Evolutionary conservation across 2,113 vertebrate genomes (phyloP).

Genomic region (Ibidorhyncha struthersii): DNA sequence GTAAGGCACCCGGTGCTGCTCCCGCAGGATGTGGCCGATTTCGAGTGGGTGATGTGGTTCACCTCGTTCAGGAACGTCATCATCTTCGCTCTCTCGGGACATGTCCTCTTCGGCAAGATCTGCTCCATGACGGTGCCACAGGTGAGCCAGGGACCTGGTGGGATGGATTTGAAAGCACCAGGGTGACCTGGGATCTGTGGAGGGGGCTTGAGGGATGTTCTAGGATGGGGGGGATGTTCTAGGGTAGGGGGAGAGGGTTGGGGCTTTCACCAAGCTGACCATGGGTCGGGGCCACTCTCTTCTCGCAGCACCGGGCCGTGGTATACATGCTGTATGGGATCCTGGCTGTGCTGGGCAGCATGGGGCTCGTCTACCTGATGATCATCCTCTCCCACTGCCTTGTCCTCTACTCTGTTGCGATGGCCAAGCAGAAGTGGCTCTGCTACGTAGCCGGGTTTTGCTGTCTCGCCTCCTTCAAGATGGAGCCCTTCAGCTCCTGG

Average conservation of each 20-base stretch:
- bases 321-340: slow-evolving; percentile 85
- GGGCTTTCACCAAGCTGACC: neutral
- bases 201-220: neutral
- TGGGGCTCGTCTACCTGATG: slow-evolving; percentile 88
- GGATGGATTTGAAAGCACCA: neutral
- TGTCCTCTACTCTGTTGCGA: slow-evolving; percentile 85
- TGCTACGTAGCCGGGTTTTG: slow-evolving; percentile 85
- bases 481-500: slow-evolving; percentile 91
- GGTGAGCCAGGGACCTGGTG: slow-evolving; percentile 68
- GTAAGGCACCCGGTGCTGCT: neutral
- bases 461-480: slow-evolving; percentile 89
- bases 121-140: slow-evolving; percentile 89
- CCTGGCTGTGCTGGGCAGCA: slow-evolving; percentile 85
- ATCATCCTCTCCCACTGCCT: slow-evolving; percentile 91
- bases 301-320: slow-evolving; percentile 85
- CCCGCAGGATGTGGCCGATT: slow-evolving; percentile 87
- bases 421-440: slow-evolving; percentile 90
- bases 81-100: slow-evolving; percentile 90
- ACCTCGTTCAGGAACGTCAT: slow-evolving; percentile 90
- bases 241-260: neutral
- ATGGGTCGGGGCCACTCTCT: neutral
- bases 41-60: slow-evolving; percentile 99
- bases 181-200: neutral
- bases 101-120: slow-evolving; percentile 93
- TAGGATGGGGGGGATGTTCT: neutral